A percentile compares a stretch with the other conserved stretches of the same genome.
Conservation (phyloP, 30 jellyfish, hydroid and myxozoan species). For the Turritopsis rubra region DNA sequence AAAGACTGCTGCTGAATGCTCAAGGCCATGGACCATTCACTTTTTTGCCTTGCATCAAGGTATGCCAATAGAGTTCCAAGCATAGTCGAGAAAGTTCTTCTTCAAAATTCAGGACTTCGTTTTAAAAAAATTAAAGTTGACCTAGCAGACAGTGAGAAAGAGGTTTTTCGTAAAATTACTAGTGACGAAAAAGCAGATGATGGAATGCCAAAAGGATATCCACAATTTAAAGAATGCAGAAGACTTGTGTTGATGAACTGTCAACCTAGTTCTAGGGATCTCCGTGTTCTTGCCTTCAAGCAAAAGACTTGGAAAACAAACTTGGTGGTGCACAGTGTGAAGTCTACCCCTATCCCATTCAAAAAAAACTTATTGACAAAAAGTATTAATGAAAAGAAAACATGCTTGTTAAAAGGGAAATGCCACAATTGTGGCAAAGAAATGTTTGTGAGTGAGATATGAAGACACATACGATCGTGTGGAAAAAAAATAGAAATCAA, state of each 20-base stretch:
- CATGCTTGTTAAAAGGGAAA: background rate
- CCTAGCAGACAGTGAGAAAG: background rate
- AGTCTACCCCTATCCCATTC: background rate
- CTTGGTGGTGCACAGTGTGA: background rate
- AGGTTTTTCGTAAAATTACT: background rate
- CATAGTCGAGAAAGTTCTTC: background rate
- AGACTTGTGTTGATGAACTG: background rate
- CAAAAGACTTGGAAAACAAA: background rate
- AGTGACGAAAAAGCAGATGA: background rate
- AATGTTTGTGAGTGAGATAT: background rate
- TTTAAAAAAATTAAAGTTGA: background rate
- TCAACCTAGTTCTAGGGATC: constrained; percentile 2
- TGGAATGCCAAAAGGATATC: background rate
- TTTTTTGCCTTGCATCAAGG: background rate
- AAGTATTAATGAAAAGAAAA: background rate
- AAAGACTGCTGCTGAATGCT: too few relatives aligned
- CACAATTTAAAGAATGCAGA: constrained; percentile 1
- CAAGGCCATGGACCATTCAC: too few relatives aligned
- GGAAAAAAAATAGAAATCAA: background rate
- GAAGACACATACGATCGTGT: background rate
- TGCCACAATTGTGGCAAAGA: background rate
- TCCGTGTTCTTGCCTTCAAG: background rate
- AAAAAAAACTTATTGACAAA: background rate
- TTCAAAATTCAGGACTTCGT: background rate
- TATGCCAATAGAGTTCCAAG: background rate